A percentile compares a stretch with the other conserved stretches of the same genome.
Evolutionary conservation across 2,888 invertebrate genomes (phyloP).

Genomic region (Sympetrum striolatum): DNA sequence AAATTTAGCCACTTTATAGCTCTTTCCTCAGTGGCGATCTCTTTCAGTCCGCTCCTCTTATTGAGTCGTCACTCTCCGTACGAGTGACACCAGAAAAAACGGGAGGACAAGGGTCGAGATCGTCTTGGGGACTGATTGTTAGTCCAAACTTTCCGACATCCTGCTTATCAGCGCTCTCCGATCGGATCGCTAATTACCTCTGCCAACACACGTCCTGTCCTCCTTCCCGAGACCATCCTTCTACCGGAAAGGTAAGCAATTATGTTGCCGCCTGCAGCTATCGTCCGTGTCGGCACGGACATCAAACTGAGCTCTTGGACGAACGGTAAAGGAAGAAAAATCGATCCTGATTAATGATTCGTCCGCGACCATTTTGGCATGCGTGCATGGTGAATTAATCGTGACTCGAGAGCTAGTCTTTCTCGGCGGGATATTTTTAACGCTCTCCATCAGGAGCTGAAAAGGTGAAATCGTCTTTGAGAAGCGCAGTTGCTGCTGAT

Average conservation of each 20-base stretch:
- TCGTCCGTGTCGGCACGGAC: not conserved
- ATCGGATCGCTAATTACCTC: not conserved
- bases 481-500: too few species aligned
- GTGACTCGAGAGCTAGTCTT: too few species aligned
- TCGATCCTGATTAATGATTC: not conserved
- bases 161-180: not conserved
- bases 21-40: not conserved
- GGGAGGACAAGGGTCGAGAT: not conserved
- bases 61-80: not conserved
- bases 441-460: too few species aligned
- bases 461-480: too few species aligned
- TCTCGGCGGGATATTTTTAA: too few species aligned
- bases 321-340: not conserved
- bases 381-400: too few species aligned
- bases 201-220: not conserved
- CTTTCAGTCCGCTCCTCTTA: not conserved
- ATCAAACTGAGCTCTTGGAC: not conserved
- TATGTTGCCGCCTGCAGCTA: not conserved
- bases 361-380: too few species aligned
- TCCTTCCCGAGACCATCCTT: not conserved
- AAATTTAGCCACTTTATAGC: too few species aligned
- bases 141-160: not conserved
- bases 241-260: not conserved
- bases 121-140: not conserved
- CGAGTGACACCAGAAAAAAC: not conserved